Evolutionary conservation across 2,888 invertebrate species (phyloP).

Genomic region (Lamellibrachia columna): DNA sequence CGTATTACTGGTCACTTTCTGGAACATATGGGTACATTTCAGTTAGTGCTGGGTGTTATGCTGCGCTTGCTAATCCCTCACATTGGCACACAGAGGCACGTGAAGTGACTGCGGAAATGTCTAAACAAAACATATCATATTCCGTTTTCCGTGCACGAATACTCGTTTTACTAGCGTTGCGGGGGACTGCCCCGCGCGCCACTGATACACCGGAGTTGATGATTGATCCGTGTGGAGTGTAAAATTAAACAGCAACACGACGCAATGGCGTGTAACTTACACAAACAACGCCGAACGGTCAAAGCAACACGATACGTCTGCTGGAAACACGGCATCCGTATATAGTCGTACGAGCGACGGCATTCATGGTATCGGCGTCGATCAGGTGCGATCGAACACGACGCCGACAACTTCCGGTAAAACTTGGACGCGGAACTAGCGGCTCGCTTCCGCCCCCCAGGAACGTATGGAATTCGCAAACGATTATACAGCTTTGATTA

Average conservation of each 20-base stretch:
- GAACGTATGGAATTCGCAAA: neutral
- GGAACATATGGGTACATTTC: too few relatives aligned
- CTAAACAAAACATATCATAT: neutral
- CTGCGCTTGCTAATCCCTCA: too few relatives aligned
- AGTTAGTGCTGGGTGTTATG: too few relatives aligned
- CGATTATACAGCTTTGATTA: neutral
- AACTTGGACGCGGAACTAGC: conserved; percentile 1
- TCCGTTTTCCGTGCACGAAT: neutral
- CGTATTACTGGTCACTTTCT: too few relatives aligned
- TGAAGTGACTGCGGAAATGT: neutral
- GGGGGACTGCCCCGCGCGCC: neutral
- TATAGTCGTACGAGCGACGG: neutral
- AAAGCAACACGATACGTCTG: neutral
- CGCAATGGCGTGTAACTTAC: neutral
- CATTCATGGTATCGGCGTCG: neutral
- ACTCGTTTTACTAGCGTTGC: neutral
- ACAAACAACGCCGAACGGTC: neutral
- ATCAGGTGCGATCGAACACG: neutral
- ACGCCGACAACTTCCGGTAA: neutral
- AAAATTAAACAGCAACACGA: neutral
- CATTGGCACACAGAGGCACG: too few relatives aligned
- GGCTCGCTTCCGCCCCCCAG: neutral
- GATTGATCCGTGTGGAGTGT: neutral
- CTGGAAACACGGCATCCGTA: neutral
- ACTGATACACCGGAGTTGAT: neutral